Base-by-base conservation (phyloP, 2,888 invertebrate species). In the Sesia apiformis region DNA sequence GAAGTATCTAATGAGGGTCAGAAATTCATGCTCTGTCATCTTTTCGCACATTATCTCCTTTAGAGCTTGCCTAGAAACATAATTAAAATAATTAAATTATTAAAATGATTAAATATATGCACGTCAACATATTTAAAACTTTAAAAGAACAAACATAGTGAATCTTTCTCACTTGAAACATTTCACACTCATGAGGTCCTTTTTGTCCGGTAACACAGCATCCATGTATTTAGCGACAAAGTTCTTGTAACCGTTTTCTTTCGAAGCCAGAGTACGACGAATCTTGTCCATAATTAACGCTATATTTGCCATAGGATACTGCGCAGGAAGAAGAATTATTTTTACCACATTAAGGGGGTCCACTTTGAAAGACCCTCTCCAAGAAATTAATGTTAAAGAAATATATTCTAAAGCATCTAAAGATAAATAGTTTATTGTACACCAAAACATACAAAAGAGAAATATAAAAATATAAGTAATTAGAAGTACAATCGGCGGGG, bases 21-120 rank as follows among this genome's bases (percentile, higher is more conserved):
- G 85, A 73, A 95, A 94, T 81, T 96, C 96, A 60, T 96, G 96
- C 67, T 96, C 95, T 0, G 93, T 93, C 77, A 96, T 93, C 61
- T 91, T 86, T 40, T 92, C 91, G 6, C 92, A 92, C 84, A 95
- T 90, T 53, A 94, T 85, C 63, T 92, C 91, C 64, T 92, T 90
- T 49, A 96, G 66, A 3, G 93, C 93, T 66, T 92, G 89, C 64
- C 94, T 93, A 67, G 23, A 78, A 84, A 57, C 3, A 49, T 43
- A 54, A 58, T 57, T 39, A 56, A 23, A 23, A 23, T 23, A 23
- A 23, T 23, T 23, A 23, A 54, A 7, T 42, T 38, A 38, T 50
- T 63, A 41, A 50, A 52, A 23, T 51, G 49, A n/a, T 41, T 54
- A 42, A 6, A 6, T 40, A 39, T 38, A n/a, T 38, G 5, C 4